Conservation (phyloP, 2,888 invertebrate genomes). For the Xestia c-nigrum region DNA sequence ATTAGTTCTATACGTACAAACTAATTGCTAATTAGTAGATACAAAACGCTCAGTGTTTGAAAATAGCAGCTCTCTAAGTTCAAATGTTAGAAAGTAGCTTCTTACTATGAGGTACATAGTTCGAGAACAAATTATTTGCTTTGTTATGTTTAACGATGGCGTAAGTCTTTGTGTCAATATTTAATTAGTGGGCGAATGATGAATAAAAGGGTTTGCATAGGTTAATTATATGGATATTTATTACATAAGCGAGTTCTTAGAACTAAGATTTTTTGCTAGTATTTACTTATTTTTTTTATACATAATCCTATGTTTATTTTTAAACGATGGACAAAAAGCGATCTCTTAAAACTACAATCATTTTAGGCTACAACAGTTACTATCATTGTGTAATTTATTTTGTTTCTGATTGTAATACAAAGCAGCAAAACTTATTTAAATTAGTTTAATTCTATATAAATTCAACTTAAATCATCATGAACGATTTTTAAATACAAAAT, state of each 20-base stretch:
- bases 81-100: conserved; percentile 40
- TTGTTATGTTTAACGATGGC: background rate
- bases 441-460: too few species aligned
- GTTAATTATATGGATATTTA: background rate
- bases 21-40: background rate
- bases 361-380: background rate
- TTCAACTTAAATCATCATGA: too few species aligned
- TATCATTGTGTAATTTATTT: background rate
- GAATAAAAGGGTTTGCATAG: conserved; percentile 6
- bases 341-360: background rate
- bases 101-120: background rate
- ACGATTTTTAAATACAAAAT: background rate
- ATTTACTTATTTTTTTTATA: background rate
- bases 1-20: background rate
- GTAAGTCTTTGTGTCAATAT: background rate
- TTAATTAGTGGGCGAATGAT: background rate
- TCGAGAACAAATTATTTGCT: conserved; percentile 28
- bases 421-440: background rate
- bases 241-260: background rate
- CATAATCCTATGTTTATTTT: too few species aligned
- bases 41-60: conserved; percentile 8
- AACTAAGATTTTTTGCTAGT: too few species aligned
- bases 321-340: background rate
- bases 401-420: background rate
- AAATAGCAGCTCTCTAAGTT: conserved; percentile 40